These are phyloP conservation scores for Mimumesa dahlbomi DNA, from an alignment of 2,888 invertebrate species.

Conservation along the genomic window DNA sequence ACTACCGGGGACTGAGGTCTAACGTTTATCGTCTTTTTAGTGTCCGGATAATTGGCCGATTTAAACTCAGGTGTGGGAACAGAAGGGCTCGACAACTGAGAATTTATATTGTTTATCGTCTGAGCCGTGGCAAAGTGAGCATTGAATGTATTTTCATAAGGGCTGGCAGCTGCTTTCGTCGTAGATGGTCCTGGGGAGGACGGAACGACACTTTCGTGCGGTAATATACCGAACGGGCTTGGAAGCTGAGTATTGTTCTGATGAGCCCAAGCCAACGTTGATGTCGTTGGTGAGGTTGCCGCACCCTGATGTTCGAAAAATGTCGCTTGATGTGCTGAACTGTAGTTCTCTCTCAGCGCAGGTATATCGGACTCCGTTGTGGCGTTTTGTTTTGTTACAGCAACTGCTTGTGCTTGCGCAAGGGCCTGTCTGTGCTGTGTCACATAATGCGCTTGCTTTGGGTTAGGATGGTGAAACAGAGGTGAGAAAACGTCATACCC, in stretches of 20 bases:
- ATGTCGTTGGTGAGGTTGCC: conserved; percentile 81
- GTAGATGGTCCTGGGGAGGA: conserved; percentile 84
- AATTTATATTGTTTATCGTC: conserved; percentile 85
- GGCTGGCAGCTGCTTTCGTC: conserved; percentile 81
- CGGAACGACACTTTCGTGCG: conserved; percentile 89
- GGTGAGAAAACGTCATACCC: conserved; percentile 93
- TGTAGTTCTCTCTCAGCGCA: conserved; percentile 84
- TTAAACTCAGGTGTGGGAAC: conserved; percentile 73
- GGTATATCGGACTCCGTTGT: conserved; percentile 83
- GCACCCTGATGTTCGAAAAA: conserved; percentile 86
- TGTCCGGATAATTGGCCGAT: conserved; percentile 65
- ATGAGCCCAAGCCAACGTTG: conserved; percentile 86
- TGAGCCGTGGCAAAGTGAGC: conserved; percentile 87
- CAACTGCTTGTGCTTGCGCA: conserved; percentile 80
- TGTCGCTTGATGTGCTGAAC: conserved; percentile 82
- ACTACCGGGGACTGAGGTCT: conserved; percentile 81
- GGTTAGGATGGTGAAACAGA: conserved; percentile 88
- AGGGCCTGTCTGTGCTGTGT: conserved; percentile 87
- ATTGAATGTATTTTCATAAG: conserved; percentile 86
- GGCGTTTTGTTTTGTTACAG: conserved; percentile 76
- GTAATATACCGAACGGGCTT: conserved; percentile 89
- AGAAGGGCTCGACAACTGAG: conserved; percentile 83
- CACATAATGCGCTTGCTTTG: conserved; percentile 88
- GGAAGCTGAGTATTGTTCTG: conserved; percentile 85
- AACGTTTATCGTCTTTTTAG: conserved; percentile 81